Conservation (phyloP, 1,140 invertebrate species). For the Drosophila ohnishii region DNA sequence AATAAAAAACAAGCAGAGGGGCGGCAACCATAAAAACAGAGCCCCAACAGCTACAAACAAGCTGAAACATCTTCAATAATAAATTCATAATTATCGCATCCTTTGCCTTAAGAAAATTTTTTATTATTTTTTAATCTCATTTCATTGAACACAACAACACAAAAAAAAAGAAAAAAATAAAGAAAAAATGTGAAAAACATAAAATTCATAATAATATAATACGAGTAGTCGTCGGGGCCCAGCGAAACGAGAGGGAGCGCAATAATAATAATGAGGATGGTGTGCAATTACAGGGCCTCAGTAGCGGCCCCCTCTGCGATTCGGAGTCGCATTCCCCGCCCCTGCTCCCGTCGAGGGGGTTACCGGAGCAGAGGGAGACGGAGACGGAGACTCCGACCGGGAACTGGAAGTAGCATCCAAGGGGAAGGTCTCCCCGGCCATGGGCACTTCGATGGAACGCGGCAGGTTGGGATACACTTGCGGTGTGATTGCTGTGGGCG, state of each 20-base stretch:
- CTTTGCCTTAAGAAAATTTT: constrained; percentile 77
- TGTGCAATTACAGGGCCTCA: constrained; percentile 47
- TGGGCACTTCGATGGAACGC: constrained; percentile 77
- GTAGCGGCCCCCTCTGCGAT: constrained; percentile 46
- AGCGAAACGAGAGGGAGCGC: constrained; percentile 36
- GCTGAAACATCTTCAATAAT: constrained; percentile 61
- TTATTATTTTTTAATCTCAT: constrained; percentile 79
- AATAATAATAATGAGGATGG: constrained; percentile 42
- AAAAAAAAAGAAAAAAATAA: neutral
- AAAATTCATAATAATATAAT: constrained; percentile 66
- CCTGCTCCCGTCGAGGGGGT: constrained; percentile 16
- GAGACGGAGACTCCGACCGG: neutral
- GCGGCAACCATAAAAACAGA: constrained; percentile 52
- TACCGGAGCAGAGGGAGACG: neutral
- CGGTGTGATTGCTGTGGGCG: constrained; percentile 70
- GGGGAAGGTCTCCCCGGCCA: constrained; percentile 33
- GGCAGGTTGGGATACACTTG: constrained; percentile 74
- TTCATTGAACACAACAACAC: constrained; percentile 51
- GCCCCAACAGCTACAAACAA: constrained; percentile 31
- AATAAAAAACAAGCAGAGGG: neutral
- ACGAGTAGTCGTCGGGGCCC: constrained; percentile 35
- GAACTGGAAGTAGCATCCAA: neutral
- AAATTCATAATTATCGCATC: constrained; percentile 74
- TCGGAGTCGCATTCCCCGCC: constrained; percentile 4
- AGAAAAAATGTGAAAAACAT: constrained; percentile 24